Evolutionary conservation across 2,888 invertebrate genomes (phyloP), one percentile per base, ranked within the genome.

Genomic region (Chalcosyrphus nemorum): DNA sequence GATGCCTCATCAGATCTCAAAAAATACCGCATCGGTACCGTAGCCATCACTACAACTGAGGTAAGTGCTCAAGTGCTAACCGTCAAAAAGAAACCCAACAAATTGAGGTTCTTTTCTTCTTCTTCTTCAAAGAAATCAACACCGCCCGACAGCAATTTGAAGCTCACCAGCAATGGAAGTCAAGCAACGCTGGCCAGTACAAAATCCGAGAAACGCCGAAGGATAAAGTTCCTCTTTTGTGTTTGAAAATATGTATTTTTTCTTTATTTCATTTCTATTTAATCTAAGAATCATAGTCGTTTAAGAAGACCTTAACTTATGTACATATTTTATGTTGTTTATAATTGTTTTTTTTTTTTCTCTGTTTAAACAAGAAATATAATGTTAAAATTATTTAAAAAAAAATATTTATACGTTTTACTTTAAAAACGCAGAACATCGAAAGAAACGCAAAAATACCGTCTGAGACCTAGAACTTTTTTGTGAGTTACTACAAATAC

Each of bases 1-100:
- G 95, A 95, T 88, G 95, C 96, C 0, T 92, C 91, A 63, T 91
- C 89, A 24, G 91, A 93, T 35, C 87, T 95, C 71, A 93, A 93
- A 88, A 92, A 92, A 75, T 93, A 91, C 87, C 94, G 94, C 91
- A 93, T 96, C 54, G 96, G 96, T 24, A 24, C 24, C 4, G 24
- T 24, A 24, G n/a, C 11, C 94, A 94, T 88, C 88, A n/a, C n/a
- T n/a, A 24, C 96, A 2, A 91, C 87, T 87, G 92, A 9, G 72
- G 82, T 82, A 68, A 68, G 54, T 82, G 3, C n/a, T n/a, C n/a
- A 17, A 47, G 21, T 35, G 45, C 9, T 27, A 54, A 29, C 0
- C 4, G 6, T 1, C 0, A 7, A 41, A 61, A 59, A 56, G 21
- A 35, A 32, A 9, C 2, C 27, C 68, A 2, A 4, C 7, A 1